phyloP scores from a whole-genome alignment of 2,888 invertebrate species.

The Eurytoma californica region DNA sequence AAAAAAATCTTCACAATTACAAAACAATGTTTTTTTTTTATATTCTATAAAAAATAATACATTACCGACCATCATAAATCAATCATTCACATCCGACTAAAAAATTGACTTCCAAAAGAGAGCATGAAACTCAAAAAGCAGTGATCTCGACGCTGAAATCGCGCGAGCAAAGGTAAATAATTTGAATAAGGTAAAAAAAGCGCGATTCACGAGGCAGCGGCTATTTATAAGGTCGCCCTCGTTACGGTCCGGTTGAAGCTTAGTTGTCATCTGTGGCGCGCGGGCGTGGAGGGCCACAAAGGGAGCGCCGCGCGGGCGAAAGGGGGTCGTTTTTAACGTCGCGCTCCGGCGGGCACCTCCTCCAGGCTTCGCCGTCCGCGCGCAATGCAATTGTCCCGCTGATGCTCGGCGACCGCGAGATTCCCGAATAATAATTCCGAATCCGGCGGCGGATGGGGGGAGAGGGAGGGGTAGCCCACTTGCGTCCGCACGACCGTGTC shows the following conservation, averaged over 20 bases:
- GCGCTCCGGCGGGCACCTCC: not conserved
- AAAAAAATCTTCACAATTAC: no score
- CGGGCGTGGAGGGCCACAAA: no score
- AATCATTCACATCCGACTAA: no score
- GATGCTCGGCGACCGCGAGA: not conserved
- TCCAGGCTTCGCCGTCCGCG: not conserved
- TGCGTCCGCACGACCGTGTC: not conserved
- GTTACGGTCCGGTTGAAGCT: conserved; percentile 20
- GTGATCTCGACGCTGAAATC: not conserved
- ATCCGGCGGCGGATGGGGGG: not conserved
- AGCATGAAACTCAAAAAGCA: not conserved
- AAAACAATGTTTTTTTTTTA: no score
- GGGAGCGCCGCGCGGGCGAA: not conserved
- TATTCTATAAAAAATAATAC: no score
- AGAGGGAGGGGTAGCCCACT: not conserved
- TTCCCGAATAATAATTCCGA: conserved; percentile 6
- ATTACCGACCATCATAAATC: no score
- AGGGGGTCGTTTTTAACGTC: conserved; percentile 15
- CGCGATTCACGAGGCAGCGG: conserved; percentile 12
- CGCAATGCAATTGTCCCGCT: conserved; percentile 4
- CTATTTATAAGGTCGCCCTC: conserved; percentile 20
- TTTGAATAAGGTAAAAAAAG: not conserved
- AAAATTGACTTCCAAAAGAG: no score
- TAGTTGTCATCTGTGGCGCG: conserved; percentile 17
- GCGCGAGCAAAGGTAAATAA: not conserved